Conservation (phyloP, 53 echinoderm and acorn worm species). For the Actinopyga echinites region DNA sequence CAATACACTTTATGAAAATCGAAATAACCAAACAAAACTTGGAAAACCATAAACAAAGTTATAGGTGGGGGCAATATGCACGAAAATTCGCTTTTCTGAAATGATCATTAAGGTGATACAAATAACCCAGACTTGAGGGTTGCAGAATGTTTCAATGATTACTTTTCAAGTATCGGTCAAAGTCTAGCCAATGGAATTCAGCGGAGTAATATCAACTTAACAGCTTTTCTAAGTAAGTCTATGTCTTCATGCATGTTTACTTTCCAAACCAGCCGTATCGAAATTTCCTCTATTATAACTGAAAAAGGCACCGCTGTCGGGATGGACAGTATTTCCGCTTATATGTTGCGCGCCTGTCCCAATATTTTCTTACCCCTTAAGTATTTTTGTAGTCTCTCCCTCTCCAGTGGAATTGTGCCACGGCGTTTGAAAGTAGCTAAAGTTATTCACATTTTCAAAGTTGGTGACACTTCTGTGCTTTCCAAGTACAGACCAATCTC, state of each 20-base stretch:
- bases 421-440: neutral
- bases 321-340: neutral
- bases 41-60: too few relatives aligned
- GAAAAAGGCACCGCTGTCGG: neutral
- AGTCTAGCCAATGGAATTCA: neutral
- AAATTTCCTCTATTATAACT: neutral
- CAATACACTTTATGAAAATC: too few relatives aligned
- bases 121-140: too few relatives aligned
- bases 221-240: neutral
- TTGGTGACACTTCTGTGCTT: neutral
- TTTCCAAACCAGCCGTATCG: neutral
- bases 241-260: neutral
- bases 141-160: too few relatives aligned
- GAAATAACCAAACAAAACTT: too few relatives aligned
- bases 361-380: neutral
- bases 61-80: too few relatives aligned
- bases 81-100: too few relatives aligned
- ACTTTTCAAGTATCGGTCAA: too few relatives aligned
- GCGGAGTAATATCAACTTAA: neutral
- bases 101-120: too few relatives aligned
- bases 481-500: neutral
- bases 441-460: neutral
- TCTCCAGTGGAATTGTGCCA: neutral
- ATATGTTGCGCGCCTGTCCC: neutral
- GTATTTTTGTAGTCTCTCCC: neutral